Conservation (phyloP, 2,113 vertebrate genomes). For the Hyaena hyaena region DNA sequence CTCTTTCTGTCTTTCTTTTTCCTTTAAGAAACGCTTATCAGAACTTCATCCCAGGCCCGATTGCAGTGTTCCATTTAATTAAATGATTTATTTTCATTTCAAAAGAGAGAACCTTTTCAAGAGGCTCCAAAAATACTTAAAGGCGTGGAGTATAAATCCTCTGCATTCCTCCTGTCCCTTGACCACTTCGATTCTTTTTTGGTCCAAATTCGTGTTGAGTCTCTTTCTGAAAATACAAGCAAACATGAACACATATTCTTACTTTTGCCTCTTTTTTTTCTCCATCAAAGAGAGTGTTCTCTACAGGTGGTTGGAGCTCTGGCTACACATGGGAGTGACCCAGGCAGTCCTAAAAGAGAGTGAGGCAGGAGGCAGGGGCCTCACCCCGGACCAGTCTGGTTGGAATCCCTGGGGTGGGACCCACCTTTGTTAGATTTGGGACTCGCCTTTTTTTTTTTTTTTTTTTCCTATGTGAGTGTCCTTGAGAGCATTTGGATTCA, state of each 20-base stretch:
- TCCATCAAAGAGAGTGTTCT: background rate
- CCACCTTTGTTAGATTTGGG: background rate
- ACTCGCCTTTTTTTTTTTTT: background rate
- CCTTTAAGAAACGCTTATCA: background rate
- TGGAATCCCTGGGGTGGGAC: no score
- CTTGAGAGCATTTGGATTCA: background rate
- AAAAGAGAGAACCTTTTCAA: background rate
- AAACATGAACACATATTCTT: background rate
- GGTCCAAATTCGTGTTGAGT: background rate
- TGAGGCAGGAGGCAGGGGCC: accelerated
- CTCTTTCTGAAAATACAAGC: background rate
- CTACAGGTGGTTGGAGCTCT: background rate
- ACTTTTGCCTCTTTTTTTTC: background rate
- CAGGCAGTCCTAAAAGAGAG: background rate
- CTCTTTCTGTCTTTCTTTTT: background rate
- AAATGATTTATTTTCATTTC: background rate
- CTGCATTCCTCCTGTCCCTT: background rate
- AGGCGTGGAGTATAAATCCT: background rate
- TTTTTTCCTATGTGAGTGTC: no score
- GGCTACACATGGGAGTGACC: background rate
- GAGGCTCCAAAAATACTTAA: background rate
- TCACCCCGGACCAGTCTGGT: background rate
- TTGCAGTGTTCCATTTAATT: background rate
- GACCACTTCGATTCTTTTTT: background rate
- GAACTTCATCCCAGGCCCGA: background rate